phyloP scores from a whole-genome alignment of 2,113 vertebrate genomes.

The Nothocercus nigrocapillus region DNA sequence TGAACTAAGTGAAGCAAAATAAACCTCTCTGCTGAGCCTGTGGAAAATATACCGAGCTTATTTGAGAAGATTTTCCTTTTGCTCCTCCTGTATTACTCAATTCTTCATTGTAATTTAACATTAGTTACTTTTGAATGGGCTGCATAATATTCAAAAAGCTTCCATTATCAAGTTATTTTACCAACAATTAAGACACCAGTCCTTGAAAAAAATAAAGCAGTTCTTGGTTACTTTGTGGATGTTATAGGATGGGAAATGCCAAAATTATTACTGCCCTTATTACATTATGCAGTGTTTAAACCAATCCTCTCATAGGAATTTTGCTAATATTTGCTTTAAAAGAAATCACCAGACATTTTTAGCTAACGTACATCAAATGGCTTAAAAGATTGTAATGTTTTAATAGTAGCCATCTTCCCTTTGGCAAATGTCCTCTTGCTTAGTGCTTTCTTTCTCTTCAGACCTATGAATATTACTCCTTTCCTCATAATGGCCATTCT shows the following conservation, averaged over 20 bases:
- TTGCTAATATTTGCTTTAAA: neutral
- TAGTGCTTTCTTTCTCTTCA: neutral
- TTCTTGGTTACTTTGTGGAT: neutral
- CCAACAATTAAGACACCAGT: neutral
- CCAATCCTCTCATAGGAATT: neutral
- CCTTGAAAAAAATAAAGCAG: neutral
- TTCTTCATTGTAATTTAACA: neutral
- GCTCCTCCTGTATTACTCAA: neutral
- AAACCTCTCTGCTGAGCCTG: neutral
- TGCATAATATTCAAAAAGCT: neutral
- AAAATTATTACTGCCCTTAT: neutral
- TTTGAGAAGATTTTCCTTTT: neutral
- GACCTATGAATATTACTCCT: neutral
- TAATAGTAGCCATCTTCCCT: neutral
- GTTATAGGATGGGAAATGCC: neutral
- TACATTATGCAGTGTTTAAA: neutral
- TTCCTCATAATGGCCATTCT: neutral
- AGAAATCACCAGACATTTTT: neutral
- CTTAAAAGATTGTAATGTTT: neutral
- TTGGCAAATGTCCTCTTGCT: neutral
- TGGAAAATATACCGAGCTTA: neutral
- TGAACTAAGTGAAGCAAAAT: slow-evolving; percentile 12
- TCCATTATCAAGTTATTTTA: neutral
- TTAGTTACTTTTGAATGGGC: neutral
- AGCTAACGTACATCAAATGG: neutral